Base-by-base conservation (phyloP, 1,140 invertebrate species). In the Gyrodactylus salaris region DNA sequence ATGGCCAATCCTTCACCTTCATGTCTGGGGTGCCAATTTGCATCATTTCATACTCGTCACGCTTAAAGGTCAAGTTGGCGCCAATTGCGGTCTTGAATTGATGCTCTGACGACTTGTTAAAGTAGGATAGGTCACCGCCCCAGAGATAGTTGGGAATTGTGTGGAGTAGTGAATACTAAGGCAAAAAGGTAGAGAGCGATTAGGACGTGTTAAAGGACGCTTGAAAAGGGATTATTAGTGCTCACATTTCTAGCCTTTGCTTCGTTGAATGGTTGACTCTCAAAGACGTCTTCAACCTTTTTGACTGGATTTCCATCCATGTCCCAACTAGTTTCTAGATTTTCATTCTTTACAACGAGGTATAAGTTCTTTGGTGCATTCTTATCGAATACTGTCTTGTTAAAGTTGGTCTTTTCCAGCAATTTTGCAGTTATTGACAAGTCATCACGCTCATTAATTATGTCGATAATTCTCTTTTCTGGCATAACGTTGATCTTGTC, bases 131-230 rank as follows among this genome's bases (percentile, higher is more conserved):
- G 26, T 71, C 70, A 24, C 21, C n/a, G 21, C 70, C 70, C 70
- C 70, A 71, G 1, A 71, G n/a, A n/a, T 71, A 71, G 2, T 24
- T 21, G 1, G 70, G 70, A 71, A 71, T 25, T 16, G 70, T 71
- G 24, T 71, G 70, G 19, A 71, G 25, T 24, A 71, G 70, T 1
- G 25, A 71, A 25, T 71, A 71, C 70, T 71, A 71, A 25, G 26
- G 26, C 1, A 7, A 1, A 26, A 25, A 24, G 16, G 7, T n/a
- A 54, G n/a, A n/a, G n/a, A n/a, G n/a, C n/a, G n/a, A n/a, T n/a
- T n/a, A n/a, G n/a, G n/a, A n/a, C n/a, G n/a, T n/a, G n/a, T n/a
- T n/a, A n/a, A n/a, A n/a, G n/a, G n/a, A n/a, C n/a, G n/a, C n/a
- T n/a, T n/a, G n/a, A n/a, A n/a, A n/a, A n/a, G n/a, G n/a, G n/a